These are phyloP conservation scores for Tiphia femorata DNA, from an alignment of 2,888 invertebrate species.

Conservation along the genomic window DNA sequence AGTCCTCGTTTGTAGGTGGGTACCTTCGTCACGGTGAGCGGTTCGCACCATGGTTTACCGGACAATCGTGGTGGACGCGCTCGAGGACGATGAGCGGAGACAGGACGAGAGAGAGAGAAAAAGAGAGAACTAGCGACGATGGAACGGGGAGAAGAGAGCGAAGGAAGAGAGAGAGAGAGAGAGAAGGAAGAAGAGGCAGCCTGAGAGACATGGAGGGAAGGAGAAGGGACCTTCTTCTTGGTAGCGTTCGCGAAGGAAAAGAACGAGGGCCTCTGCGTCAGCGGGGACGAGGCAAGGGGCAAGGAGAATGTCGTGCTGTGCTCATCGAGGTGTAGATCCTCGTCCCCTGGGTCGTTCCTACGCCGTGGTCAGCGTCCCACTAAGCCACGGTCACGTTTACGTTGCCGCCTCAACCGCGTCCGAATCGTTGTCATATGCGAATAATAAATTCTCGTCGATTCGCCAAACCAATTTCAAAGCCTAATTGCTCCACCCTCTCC, in stretches of 20 bases:
- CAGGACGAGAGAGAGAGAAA: conserved; percentile 37
- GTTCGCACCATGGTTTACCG: conserved; percentile 61
- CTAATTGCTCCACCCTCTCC: too few species aligned
- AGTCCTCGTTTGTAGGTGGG: conserved; percentile 61
- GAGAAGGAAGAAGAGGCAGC: conserved; percentile 19
- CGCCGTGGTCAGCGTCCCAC: conserved; percentile 67
- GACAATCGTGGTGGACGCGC: conserved; percentile 59
- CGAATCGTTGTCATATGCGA: conserved; percentile 40
- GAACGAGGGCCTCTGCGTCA: conserved; percentile 42
- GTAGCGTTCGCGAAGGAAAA: conserved; percentile 42
- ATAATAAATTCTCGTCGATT: conserved; percentile 23
- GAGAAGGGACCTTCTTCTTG: conserved; percentile 42
- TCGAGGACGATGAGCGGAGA: conserved; percentile 57
- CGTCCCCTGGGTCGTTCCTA: conserved; percentile 66
- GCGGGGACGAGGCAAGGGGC: conserved; percentile 50
- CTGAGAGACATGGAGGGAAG: conserved; percentile 28
- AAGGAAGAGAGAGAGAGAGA: conserved; percentile 18
- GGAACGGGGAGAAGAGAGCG: conserved; percentile 25
- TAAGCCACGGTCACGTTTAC: conserved; percentile 64
- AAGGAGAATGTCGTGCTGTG: conserved; percentile 66
- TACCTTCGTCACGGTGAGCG: conserved; percentile 65
- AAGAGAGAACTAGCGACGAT: conserved; percentile 14
- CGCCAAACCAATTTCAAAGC: too few species aligned
- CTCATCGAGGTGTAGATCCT: conserved; percentile 69
- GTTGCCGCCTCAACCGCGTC: conserved; percentile 44